Conservation (phyloP, 2,113 vertebrate species). For the Oreotrochilus melanogaster region DNA sequence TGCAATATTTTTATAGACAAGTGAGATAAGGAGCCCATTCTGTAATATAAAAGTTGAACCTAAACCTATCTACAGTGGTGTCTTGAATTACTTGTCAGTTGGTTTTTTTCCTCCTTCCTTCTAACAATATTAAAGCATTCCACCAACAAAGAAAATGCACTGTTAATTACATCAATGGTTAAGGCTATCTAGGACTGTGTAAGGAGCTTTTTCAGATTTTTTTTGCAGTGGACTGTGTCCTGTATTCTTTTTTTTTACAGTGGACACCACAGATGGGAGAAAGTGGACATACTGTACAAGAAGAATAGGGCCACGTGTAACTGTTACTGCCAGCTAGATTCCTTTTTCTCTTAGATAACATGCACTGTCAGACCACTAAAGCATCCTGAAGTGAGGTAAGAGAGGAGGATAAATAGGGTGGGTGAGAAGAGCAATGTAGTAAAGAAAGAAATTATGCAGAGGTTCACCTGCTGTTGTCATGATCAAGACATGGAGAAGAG, state of each 20-base stretch:
- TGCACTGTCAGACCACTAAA: constrained; percentile 67
- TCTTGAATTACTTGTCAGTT: not conserved
- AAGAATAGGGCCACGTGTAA: not conserved
- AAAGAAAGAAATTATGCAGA: constrained; percentile 82
- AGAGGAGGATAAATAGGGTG: constrained; percentile 15
- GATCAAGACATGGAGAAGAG: constrained; percentile 94
- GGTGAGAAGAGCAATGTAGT: constrained; percentile 53
- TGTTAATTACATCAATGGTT: not conserved
- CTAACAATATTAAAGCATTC: not conserved
- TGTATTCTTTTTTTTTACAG: not conserved
- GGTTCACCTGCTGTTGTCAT: constrained; percentile 98
- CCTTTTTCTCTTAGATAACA: not conserved
- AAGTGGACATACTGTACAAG: not conserved
- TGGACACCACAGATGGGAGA: not conserved
- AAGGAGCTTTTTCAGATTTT: not conserved
- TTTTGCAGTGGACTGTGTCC: not conserved
- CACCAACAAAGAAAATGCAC: not conserved
- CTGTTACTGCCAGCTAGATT: not conserved
- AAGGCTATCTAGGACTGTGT: not conserved
- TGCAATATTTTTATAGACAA: not conserved
- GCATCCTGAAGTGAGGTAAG: constrained; percentile 72
- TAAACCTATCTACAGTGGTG: not conserved
- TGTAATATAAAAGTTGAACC: not conserved
- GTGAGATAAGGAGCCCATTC: not conserved
- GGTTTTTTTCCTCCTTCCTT: not conserved